A percentile compares a stretch with the other conserved stretches of the same genome.
Conservation (phyloP, 2,113 vertebrate species). For the Neotoma lepida region DNA sequence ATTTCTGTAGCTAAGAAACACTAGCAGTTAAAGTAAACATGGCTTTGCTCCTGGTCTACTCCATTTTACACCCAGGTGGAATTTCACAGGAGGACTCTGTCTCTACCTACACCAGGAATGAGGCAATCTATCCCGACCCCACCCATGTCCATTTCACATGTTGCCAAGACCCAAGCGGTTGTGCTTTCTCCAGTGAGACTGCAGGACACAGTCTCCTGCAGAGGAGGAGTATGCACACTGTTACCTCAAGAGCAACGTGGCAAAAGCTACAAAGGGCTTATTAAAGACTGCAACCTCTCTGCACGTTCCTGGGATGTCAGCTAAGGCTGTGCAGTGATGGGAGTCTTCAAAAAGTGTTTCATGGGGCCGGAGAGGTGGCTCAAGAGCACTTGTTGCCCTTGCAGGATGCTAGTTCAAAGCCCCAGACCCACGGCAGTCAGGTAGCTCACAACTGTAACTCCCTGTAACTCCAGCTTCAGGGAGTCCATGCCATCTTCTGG, state of each 20-base stretch:
- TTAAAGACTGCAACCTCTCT: not conserved
- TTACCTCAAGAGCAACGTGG: not conserved
- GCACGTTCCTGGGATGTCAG: conserved; percentile 1
- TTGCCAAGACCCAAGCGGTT: not conserved
- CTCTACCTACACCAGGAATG: not conserved
- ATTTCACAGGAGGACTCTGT: not conserved
- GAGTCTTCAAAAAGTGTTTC: not conserved
- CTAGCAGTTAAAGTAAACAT: not conserved
- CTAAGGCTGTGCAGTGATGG: not conserved
- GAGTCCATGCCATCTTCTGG: not conserved
- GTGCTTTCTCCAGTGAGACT: not conserved
- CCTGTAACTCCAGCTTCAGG: not conserved
- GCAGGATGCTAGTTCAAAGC: not conserved
- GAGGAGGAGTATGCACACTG: not conserved
- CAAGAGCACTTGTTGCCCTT: not conserved
- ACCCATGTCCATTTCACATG: not conserved
- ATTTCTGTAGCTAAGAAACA: conserved; percentile 6
- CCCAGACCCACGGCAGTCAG: not conserved
- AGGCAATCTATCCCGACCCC: not conserved
- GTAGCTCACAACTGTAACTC: not conserved
- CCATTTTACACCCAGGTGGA: not conserved
- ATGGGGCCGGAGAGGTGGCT: not conserved
- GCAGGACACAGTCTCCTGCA: conserved; percentile 7
- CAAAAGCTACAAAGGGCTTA: not conserved
- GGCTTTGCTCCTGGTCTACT: not conserved